Evolutionary conservation across 2,888 invertebrate genomes (phyloP).

Genomic region (Germaria angustata): DNA sequence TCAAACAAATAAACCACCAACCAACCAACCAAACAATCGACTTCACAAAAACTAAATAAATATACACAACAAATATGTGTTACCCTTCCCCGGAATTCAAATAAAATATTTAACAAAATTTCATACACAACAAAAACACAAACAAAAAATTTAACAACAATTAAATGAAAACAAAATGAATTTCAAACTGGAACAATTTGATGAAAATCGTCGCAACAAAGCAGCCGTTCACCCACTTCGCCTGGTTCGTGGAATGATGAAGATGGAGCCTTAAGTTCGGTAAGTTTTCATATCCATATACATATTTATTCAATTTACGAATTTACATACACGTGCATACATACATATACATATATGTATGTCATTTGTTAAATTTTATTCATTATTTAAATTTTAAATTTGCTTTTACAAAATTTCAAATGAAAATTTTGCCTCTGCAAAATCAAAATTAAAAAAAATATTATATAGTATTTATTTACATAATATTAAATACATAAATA

Average conservation of each 20-base stretch:
- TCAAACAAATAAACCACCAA: constrained; percentile 40
- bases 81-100: constrained; percentile 23
- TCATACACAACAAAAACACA: constrained; percentile 32
- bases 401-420: too few species aligned
- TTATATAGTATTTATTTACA: too few species aligned
- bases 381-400: too few species aligned
- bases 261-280: constrained; percentile 78
- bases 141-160: constrained; percentile 63
- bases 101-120: constrained; percentile 36
- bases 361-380: too few species aligned
- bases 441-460: too few species aligned
- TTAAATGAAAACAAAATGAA: constrained; percentile 31
- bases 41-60: constrained; percentile 28
- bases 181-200: background rate
- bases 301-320: background rate
- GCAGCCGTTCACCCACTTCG: constrained; percentile 79
- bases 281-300: constrained; percentile 69
- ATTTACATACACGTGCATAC: too few species aligned
- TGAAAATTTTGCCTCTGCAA: too few species aligned
- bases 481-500: too few species aligned
- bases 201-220: background rate
- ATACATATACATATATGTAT: too few species aligned
- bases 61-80: constrained; percentile 25
- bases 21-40: constrained; percentile 27
- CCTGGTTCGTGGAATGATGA: constrained; percentile 80